These are phyloP conservation scores for Plectropomus leopardus DNA, from an alignment of 2,113 vertebrate genomes.

Conservation along the genomic window DNA sequence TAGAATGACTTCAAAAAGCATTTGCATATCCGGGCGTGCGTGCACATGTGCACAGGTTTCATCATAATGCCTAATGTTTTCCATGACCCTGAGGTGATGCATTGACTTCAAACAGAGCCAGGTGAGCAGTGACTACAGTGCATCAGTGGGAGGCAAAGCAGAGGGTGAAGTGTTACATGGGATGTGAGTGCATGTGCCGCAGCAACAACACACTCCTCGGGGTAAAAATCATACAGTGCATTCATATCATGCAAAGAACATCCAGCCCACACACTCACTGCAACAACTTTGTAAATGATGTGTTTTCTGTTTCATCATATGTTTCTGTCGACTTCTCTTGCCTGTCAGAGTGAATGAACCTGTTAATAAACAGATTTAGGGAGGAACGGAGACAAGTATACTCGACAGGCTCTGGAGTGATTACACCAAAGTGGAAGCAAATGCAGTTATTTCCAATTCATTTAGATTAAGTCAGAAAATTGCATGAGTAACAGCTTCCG, in stretches of 20 bases:
- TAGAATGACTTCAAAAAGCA: constrained; percentile 51
- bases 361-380: constrained; percentile 31
- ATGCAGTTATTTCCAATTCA: not conserved
- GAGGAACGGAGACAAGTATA: not conserved
- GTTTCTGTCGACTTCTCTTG: constrained; percentile 15
- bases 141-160: constrained; percentile 20
- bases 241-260: constrained; percentile 15
- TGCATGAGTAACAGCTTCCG: not conserved
- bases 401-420: not conserved
- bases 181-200: not conserved
- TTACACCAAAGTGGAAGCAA: not conserved
- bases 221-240: constrained; percentile 37
- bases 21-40: constrained; percentile 44
- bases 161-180: constrained; percentile 30
- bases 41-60: constrained; percentile 54
- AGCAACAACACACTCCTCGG: constrained; percentile 3
- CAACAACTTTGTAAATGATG: constrained; percentile 28
- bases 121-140: constrained; percentile 43
- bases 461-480: constrained; percentile 17
- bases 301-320: constrained; percentile 21
- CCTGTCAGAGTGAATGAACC: constrained; percentile 10
- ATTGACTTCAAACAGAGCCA: constrained; percentile 64
- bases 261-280: constrained; percentile 11
- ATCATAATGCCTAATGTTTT: constrained; percentile 52
- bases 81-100: constrained; percentile 40